phyloP scores from a whole-genome alignment of 2,797 vertebrate genomes.

The Caiman crocodilus region DNA sequence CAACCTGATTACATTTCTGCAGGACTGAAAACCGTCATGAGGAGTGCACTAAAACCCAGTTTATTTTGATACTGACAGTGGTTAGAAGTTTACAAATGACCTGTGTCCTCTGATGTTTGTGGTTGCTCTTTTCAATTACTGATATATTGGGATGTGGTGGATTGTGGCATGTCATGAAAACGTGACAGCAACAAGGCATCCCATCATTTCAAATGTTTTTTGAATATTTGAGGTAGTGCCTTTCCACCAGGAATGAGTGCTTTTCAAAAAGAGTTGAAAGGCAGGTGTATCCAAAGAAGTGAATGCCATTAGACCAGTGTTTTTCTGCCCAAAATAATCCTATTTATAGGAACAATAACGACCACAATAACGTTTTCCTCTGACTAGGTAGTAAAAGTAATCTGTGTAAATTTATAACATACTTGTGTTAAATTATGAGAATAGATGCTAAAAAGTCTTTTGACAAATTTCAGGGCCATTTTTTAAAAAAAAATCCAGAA shows the following conservation, averaged over 20 bases:
- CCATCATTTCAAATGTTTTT: neutral
- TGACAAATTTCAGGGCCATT: neutral
- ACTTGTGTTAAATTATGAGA: neutral
- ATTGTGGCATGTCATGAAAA: neutral
- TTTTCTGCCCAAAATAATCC: neutral
- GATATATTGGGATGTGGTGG: rapidly evolving
- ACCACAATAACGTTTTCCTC: neutral
- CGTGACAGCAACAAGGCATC: neutral
- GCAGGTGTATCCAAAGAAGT: neutral
- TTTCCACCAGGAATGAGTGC: neutral
- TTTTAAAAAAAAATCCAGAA: neutral
- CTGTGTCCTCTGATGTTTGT: neutral
- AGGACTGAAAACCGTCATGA: neutral
- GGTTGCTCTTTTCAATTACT: neutral
- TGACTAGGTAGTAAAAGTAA: neutral
- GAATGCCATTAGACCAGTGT: neutral
- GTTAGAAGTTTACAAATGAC: neutral
- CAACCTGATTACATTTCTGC: neutral
- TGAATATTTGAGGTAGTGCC: neutral
- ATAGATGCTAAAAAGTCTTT: neutral
- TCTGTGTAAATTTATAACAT: neutral
- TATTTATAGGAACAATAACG: neutral
- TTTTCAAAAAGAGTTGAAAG: neutral
- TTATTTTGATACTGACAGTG: neutral
- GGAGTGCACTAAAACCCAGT: neutral